Evolutionary conservation across 1,140 invertebrate genomes (phyloP).

Genomic region (Bilobella aurantiaca): DNA sequence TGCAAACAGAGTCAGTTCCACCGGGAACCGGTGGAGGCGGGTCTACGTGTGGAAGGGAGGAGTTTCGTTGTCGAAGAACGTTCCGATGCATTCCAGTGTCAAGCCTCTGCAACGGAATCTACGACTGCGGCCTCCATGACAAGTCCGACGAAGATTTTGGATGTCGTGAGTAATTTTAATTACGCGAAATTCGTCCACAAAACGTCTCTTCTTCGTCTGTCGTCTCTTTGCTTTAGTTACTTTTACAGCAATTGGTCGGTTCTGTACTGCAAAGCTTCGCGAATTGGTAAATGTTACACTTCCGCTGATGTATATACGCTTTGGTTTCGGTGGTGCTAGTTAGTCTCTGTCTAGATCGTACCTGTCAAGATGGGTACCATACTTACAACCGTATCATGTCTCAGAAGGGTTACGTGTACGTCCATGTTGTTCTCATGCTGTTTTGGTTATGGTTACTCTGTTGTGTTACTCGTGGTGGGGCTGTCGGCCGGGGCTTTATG

Average conservation of each 20-base stretch:
- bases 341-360: no score
- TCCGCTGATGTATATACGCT: no score
- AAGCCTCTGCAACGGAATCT: neutral
- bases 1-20: neutral
- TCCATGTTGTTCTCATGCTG: no score
- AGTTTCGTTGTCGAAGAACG: neutral
- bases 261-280: neutral
- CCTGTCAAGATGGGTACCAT: no score
- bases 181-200: no score
- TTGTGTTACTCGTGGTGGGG: neutral
- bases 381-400: no score
- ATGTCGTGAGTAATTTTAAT: slow-evolving; percentile 14
- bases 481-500: neutral
- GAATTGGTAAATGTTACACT: no score
- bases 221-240: neutral
- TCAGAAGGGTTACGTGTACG: no score
- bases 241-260: neutral
- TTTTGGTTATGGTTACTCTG: no score
- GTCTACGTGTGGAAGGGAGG: neutral
- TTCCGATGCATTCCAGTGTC: neutral
- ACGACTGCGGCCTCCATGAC: neutral
- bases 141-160: neutral
- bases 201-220: neutral
- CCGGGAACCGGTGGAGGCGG: neutral
- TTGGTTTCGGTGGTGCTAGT: no score